Evolutionary conservation across 2,888 invertebrate genomes (phyloP), one percentile per base, ranked within the genome.

Genomic region (Geophilus truncorum): DNA sequence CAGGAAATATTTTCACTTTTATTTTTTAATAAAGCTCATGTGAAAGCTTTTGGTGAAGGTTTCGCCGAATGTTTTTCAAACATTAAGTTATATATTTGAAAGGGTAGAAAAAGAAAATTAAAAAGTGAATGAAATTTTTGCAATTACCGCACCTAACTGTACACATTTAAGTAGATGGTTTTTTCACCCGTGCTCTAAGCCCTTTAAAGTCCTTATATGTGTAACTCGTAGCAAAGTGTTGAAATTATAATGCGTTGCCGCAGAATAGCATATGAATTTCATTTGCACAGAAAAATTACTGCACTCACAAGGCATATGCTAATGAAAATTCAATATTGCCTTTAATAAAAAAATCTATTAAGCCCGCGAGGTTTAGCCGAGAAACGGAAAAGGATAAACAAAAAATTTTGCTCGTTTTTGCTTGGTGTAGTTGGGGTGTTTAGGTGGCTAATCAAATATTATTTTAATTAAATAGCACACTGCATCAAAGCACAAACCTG

Each of bases 221-320:
- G 10, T 70, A 70, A 70, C 70, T 15, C 2, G 12, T 25, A 4
- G 70, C 70, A 25, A 70, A 28, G 70, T 28, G 70, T 70, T 70
- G 70, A 70, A 70, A 70, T 28, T 70, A 70, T 70, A 70, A 45
- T 45, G 18, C 18, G 45, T 45, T n/a, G 70, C 70, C 70, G n/a
- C 70, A 70, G 70, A 70, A 70, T 70, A 6, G 70, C 70, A 23
- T 28, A 70, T 70, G 70, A 70, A 70, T 28, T 70, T 70, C 18
- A 51, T 51, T 51, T 18, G 51, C 18, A 51, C 51, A 7, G 18
- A 51, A 51, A 51, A 51, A 51, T 51, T 51, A 51, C 51, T 51
- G 51, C 51, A 51, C 51, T 51, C 51, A 51, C 51, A 51, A n/a
- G 51, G 18, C 51, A 51, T 21, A 51, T 51, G 51, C 51, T 51